phyloP scores from a whole-genome alignment of 2,888 invertebrate genomes.

The Ennomos quercinarius region DNA sequence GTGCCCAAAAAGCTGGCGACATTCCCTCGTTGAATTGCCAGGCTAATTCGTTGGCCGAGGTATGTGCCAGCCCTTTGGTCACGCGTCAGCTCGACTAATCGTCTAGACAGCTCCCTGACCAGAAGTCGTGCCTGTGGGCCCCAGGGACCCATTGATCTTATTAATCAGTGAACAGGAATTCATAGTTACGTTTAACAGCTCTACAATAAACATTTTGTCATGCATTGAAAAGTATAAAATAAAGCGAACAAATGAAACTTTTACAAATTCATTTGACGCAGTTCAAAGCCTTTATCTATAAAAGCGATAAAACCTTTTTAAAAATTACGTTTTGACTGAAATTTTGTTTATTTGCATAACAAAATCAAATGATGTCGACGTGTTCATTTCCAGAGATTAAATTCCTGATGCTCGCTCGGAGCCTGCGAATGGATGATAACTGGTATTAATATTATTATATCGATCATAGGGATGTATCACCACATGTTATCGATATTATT shows the following conservation, averaged over 20 bases:
- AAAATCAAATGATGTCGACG: slow-evolving; percentile 48
- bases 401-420: slow-evolving; percentile 44
- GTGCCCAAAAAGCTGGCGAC: no score
- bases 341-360: slow-evolving; percentile 46
- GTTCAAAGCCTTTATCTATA: slow-evolving; percentile 10
- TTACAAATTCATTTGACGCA: slow-evolving; percentile 5
- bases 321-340: slow-evolving; percentile 10
- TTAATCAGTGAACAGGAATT: no score
- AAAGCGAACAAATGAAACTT: slow-evolving; percentile 4
- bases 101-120: no score
- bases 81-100: no score
- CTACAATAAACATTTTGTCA: no score
- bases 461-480: slow-evolving; percentile 39
- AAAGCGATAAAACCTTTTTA: slow-evolving; percentile 10
- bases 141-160: no score
- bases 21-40: no score
- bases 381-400: slow-evolving; percentile 58
- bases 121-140: no score
- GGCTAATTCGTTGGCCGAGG: no score
- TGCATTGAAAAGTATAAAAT: no score
- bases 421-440: slow-evolving; percentile 66
- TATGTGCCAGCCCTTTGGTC: no score
- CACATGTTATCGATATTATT: slow-evolving; percentile 14
- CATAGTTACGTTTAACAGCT: no score
- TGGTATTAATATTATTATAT: slow-evolving; percentile 50